These are phyloP conservation scores for Aphidius gifuensis DNA, from an alignment of 1,140 invertebrate genomes.

Conservation along the genomic window DNA sequence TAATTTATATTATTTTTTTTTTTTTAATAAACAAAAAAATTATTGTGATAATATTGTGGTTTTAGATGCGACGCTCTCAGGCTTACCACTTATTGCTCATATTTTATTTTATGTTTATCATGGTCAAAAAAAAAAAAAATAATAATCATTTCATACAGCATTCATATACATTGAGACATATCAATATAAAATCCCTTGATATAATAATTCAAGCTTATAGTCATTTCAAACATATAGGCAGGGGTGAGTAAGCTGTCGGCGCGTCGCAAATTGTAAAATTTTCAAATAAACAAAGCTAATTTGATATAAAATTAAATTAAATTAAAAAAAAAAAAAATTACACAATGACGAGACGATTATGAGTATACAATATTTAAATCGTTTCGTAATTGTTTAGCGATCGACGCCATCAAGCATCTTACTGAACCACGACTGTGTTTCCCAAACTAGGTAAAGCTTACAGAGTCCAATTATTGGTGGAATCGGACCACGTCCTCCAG, in stretches of 20 bases:
- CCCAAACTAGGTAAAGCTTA: constrained; percentile 57
- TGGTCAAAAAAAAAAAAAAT: constrained; percentile 17
- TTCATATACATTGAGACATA: background rate
- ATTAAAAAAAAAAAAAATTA: constrained; percentile 17
- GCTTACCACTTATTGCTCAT: constrained; percentile 54
- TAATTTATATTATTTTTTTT: constrained; percentile 24
- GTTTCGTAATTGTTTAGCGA: constrained; percentile 38
- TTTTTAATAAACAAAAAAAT: background rate
- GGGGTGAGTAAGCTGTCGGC: constrained; percentile 51
- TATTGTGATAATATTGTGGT: constrained; percentile 27
- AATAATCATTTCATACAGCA: background rate
- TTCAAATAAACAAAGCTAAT: constrained; percentile 13
- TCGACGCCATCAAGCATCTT: constrained; percentile 31
- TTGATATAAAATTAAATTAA: constrained; percentile 19
- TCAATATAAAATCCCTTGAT: background rate
- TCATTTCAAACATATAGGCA: constrained; percentile 31
- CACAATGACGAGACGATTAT: constrained; percentile 18
- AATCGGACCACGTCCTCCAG: constrained; percentile 11
- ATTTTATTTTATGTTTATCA: constrained; percentile 35
- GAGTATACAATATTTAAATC: constrained; percentile 3
- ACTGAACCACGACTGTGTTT: constrained; percentile 57
- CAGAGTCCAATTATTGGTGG: constrained; percentile 41
- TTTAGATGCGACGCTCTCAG: constrained; percentile 48
- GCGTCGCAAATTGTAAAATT: constrained; percentile 39
- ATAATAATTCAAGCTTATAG: constrained; percentile 42